phyloP scores from a whole-genome alignment of 2,888 invertebrate species.

The Drosophila nr. perissopoda region DNA sequence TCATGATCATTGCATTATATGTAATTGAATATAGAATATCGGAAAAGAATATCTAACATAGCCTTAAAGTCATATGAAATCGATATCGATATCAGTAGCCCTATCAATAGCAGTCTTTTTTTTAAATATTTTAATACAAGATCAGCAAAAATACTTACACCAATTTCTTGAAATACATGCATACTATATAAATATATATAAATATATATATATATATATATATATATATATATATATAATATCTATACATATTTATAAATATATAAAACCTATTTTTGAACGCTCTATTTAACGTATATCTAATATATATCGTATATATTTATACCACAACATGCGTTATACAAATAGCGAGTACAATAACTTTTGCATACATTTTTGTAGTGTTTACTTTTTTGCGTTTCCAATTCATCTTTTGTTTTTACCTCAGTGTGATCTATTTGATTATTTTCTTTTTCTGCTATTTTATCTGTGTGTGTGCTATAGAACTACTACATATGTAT shows the following conservation, averaged over 20 bases:
- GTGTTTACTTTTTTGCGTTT: constrained; percentile 64
- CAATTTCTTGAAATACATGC: constrained; percentile 48
- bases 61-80: constrained; percentile 30
- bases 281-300: constrained; percentile 55
- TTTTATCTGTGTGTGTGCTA: constrained; percentile 35
- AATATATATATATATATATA: constrained; percentile 13
- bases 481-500: constrained; percentile 9
- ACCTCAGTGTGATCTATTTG: constrained; percentile 44
- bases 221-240: constrained; percentile 22
- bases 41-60: constrained; percentile 19
- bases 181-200: constrained; percentile 46
- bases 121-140: constrained; percentile 9
- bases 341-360: constrained; percentile 53
- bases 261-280: constrained; percentile 43
- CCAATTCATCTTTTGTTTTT: constrained; percentile 43
- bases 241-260: constrained; percentile 44
- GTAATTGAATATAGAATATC: constrained; percentile 26
- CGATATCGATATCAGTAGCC: constrained; percentile 26
- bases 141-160: constrained; percentile 39
- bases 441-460: constrained; percentile 9
- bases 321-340: constrained; percentile 37
- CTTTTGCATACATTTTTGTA: constrained; percentile 75
- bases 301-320: constrained; percentile 34
- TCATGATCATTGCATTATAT: constrained; percentile 36
- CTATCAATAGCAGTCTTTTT: constrained; percentile 25